phyloP scores from a whole-genome alignment of 2,888 invertebrate genomes.

The Drosophila siamana region DNA sequence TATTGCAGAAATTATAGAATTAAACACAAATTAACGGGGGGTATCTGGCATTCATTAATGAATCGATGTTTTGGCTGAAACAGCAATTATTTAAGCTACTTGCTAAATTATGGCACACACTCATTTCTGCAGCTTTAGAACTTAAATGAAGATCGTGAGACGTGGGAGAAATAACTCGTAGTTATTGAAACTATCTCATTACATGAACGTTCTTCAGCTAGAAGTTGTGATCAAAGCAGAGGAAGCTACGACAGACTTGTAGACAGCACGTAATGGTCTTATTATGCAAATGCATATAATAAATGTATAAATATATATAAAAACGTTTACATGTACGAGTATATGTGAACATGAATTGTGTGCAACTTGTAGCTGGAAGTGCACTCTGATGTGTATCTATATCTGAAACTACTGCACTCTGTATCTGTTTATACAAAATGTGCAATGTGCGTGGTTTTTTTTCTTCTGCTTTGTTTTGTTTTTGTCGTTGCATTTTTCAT shows the following conservation, averaged over 20 bases:
- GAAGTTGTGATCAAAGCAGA: background rate
- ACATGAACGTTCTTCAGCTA: slow-evolving; percentile 17
- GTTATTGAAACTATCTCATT: slow-evolving; percentile 17
- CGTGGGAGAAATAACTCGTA: background rate
- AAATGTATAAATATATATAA: slow-evolving; percentile 3
- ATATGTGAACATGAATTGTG: slow-evolving; percentile 11
- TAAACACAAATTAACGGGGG: slow-evolving; percentile 1
- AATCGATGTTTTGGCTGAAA: background rate
- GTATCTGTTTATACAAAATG: slow-evolving; percentile 52
- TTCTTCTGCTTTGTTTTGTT: slow-evolving; percentile 1
- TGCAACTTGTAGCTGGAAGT: slow-evolving; percentile 12
- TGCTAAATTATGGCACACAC: slow-evolving; percentile 31
- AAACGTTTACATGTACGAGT: too few relatives aligned
- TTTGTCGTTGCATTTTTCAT: slow-evolving; percentile 49
- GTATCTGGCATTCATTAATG: background rate
- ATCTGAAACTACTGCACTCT: slow-evolving; percentile 11
- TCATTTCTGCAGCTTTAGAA: slow-evolving; percentile 5
- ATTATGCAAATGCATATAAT: slow-evolving; percentile 50
- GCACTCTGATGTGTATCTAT: slow-evolving; percentile 19
- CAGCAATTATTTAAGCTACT: slow-evolving; percentile 18
- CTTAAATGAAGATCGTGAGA: slow-evolving; percentile 1
- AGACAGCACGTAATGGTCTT: slow-evolving; percentile 53
- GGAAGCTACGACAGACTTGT: slow-evolving; percentile 31
- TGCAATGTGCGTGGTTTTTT: slow-evolving; percentile 58
- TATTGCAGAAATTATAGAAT: background rate